Evolutionary conservation across 2,797 vertebrate species (phyloP), one percentile per base, ranked within the genome.

Genomic region (Melanotaenia nigrans): DNA sequence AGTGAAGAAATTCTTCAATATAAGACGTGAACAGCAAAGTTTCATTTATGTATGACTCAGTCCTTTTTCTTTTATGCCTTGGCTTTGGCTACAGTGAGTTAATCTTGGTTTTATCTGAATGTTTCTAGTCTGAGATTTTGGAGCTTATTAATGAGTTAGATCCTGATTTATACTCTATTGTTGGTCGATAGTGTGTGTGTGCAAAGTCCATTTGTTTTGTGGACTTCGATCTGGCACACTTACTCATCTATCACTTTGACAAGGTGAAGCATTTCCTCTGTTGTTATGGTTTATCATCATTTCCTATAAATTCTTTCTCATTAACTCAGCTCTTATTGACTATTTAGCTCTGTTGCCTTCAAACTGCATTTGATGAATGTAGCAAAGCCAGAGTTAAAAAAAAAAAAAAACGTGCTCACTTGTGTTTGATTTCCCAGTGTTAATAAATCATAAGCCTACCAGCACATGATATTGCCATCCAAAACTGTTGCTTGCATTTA

Each of bases 101-200:
- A 9, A 62, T 74, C 58, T 72, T 60, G 35, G 0, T 73, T 59
- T 54, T 55, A 38, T 40, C 65, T 55, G 18, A 71, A 11, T 65
- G 56, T 59, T 35, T 65, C 7, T 42, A 12, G 53, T 61, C 35
- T 5, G 36, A 57, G 33, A 45, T 36, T 55, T 51, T 65, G 42
- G 33, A 68, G 49, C 25, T 73, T 82, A 84, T 79, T 64, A 53
- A 84, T 78, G 71, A 14, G 53, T 74, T 51, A 30, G 61, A 57
- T 67, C 45, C 56, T 73, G 71, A 82, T 79, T 78, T 63, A 73
- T 61, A 24, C 33, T 18, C 9, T 65, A 24, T 11, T 55, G 18
- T 40, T 22, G 24, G 65, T 81, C 18, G 7, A 65, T 45, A 5
- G 22, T 51, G 49, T 54, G 3, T 64, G 54, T 45, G 45, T 66